Conservation (phyloP, 2,888 invertebrate species). For the Deilephila porcellus region DNA sequence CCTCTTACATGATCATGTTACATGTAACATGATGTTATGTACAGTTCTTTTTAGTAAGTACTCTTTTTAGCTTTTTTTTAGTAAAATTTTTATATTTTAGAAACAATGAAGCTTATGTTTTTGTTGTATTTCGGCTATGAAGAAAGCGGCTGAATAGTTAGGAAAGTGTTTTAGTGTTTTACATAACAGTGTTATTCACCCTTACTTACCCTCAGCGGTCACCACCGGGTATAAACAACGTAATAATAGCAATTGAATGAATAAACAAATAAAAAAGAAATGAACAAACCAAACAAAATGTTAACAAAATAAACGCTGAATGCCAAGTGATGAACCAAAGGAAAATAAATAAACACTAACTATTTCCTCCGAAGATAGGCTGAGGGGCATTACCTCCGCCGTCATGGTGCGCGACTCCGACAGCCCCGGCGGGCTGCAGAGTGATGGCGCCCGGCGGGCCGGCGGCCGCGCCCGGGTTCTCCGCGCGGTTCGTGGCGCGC, state of each 20-base stretch:
- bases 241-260: neutral
- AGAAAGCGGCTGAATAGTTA: no score
- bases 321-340: neutral
- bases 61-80: no score
- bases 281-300: neutral
- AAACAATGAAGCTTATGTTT: no score
- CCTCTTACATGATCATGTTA: no score
- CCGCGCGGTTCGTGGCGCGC: slow-evolving; percentile 37
- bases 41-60: no score
- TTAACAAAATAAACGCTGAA: neutral
- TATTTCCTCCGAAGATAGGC: slow-evolving; percentile 9
- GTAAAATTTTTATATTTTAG: no score
- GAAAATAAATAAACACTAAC: neutral
- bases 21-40: no score
- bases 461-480: slow-evolving; percentile 25
- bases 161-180: no score
- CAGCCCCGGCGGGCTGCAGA: slow-evolving; percentile 13
- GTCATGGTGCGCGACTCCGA: slow-evolving; percentile 25
- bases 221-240: neutral
- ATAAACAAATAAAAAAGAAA: neutral
- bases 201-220: neutral
- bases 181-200: no score
- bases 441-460: slow-evolving; percentile 24
- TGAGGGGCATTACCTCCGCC: slow-evolving; percentile 40
- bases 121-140: no score